phyloP scores from a whole-genome alignment of 2,888 invertebrate species.

The Sericinus montela region DNA sequence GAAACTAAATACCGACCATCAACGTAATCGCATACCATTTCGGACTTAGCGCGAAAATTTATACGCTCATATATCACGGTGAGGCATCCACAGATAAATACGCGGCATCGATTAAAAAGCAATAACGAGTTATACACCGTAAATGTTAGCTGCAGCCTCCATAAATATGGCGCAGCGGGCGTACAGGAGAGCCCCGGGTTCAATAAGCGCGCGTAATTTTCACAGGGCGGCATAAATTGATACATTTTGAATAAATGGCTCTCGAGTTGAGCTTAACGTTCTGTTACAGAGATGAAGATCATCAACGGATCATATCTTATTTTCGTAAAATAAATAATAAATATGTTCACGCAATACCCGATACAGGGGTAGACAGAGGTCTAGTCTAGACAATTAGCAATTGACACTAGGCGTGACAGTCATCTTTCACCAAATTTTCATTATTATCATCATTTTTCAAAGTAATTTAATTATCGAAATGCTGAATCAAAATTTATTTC shows the following conservation, averaged over 20 bases:
- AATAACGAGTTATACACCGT: slow-evolving; percentile 1
- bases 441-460: too few relatives aligned
- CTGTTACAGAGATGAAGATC: too few relatives aligned
- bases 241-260: background rate
- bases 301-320: too few relatives aligned
- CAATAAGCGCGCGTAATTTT: background rate
- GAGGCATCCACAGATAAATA: slow-evolving; percentile 1
- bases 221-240: background rate
- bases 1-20: slow-evolving; percentile 2
- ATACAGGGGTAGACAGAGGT: too few relatives aligned
- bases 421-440: too few relatives aligned
- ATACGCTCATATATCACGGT: slow-evolving; percentile 1
- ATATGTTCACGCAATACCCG: too few relatives aligned
- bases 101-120: slow-evolving; percentile 1
- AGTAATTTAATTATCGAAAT: too few relatives aligned
- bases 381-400: too few relatives aligned
- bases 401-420: too few relatives aligned
- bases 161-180: slow-evolving; percentile 2
- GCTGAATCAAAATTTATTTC: too few relatives aligned
- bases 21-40: slow-evolving; percentile 1
- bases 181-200: background rate
- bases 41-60: background rate
- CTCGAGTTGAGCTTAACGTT: background rate
- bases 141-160: background rate
- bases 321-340: too few relatives aligned